Percentiles rank a stretch among this genome's conserved stretches.
Conservation (phyloP, 2,113 vertebrate species). For the Ciconia stormi region DNA sequence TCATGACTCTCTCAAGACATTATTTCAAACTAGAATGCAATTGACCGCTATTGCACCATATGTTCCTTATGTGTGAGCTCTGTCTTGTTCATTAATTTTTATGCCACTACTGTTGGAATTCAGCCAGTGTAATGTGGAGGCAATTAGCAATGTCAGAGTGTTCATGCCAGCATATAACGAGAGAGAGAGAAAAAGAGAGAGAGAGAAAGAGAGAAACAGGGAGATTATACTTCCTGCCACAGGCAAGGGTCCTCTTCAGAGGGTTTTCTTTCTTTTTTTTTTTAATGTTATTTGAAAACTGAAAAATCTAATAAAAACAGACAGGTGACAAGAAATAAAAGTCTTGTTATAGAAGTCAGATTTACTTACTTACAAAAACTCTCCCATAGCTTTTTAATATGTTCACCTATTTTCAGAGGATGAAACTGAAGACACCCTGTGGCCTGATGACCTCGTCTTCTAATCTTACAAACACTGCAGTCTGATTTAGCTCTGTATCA, state of each 20-base stretch:
- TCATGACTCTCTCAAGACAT: conserved; percentile 40
- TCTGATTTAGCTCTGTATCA: background rate
- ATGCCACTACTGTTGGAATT: conserved; percentile 70
- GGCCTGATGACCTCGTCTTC: background rate
- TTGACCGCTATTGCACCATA: conserved; percentile 47
- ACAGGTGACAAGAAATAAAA: conserved; percentile 30
- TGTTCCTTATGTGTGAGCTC: conserved; percentile 67
- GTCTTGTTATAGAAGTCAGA: background rate
- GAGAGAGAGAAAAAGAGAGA: background rate
- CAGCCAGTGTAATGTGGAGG: conserved; percentile 66
- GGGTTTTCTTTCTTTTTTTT: background rate
- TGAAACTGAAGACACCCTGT: background rate
- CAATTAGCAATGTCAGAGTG: conserved; percentile 64
- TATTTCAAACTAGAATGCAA: conserved; percentile 63
- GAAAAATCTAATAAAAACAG: conserved; percentile 40
- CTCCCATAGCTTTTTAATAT: background rate
- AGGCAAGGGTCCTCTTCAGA: conserved; percentile 45
- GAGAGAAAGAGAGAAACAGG: background rate
- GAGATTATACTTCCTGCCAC: conserved; percentile 43
- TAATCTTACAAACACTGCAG: background rate
- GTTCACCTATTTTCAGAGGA: background rate
- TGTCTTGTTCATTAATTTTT: conserved; percentile 66
- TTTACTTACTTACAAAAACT: conserved; percentile 11
- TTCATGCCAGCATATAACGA: conserved; percentile 43
- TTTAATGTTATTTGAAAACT: conserved; percentile 12